A percentile compares a stretch with the other conserved stretches of the same genome.
phyloP scores from a whole-genome alignment of 2,888 invertebrate genomes.

The Trissolcus japonicus region DNA sequence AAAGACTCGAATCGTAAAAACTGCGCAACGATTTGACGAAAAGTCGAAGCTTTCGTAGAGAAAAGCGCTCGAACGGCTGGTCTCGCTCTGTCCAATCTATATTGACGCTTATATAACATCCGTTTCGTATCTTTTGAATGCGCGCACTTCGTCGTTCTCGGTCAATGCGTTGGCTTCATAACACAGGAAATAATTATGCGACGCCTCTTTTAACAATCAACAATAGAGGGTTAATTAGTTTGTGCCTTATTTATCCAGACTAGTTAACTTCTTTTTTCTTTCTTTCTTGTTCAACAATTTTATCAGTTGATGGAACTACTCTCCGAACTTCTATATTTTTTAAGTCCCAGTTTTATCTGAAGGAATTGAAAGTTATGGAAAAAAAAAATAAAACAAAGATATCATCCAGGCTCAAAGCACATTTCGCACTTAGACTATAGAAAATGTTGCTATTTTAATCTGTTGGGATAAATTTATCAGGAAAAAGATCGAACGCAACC shows the following conservation, averaged over 20 bases:
- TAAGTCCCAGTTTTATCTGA: no score
- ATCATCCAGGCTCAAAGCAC: no score
- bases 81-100: slow-evolving; percentile 16
- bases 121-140: slow-evolving; percentile 42
- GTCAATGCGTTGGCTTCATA: slow-evolving; percentile 48
- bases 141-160: slow-evolving; percentile 37
- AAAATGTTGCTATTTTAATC: no score
- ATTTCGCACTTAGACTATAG: no score
- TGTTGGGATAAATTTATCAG: no score
- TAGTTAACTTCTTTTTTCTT: neutral
- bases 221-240: slow-evolving; percentile 52
- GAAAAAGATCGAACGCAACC: no score
- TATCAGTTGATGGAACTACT: no score
- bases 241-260: slow-evolving; percentile 44
- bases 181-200: slow-evolving; percentile 53
- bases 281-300: neutral
- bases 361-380: no score
- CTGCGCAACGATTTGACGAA: neutral
- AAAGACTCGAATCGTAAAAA: neutral
- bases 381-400: no score
- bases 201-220: slow-evolving; percentile 49
- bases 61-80: slow-evolving; percentile 16
- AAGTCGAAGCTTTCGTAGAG: neutral
- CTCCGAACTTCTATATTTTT: no score
- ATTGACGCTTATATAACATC: slow-evolving; percentile 47